phyloP scores from a whole-genome alignment of 2,888 invertebrate genomes.

The Merodon equestris region DNA sequence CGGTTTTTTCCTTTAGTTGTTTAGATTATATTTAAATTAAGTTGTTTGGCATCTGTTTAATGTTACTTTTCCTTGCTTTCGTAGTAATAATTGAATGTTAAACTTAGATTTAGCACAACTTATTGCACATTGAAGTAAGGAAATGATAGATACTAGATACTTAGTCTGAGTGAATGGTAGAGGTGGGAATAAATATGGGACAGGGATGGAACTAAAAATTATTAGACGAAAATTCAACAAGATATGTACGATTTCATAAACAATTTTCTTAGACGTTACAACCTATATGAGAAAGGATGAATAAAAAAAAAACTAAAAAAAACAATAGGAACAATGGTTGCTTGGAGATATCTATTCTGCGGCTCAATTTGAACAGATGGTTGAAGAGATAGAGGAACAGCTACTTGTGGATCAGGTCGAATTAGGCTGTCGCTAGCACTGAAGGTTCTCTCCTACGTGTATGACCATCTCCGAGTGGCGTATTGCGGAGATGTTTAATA shows the following conservation, averaged over 20 bases:
- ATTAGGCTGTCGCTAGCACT: too few relatives aligned
- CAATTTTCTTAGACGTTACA: neutral
- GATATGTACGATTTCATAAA: slow-evolving; percentile 30
- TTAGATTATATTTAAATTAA: slow-evolving; percentile 41
- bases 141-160: slow-evolving; percentile 24
- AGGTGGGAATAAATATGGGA: neutral
- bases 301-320: neutral
- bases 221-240: slow-evolving; percentile 11
- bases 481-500: too few relatives aligned
- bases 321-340: too few relatives aligned
- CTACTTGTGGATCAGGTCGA: too few relatives aligned
- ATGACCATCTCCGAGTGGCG: too few relatives aligned
- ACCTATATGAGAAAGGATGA: neutral
- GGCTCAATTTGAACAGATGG: too few relatives aligned
- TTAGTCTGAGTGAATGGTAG: slow-evolving; percentile 1
- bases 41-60: slow-evolving; percentile 33
- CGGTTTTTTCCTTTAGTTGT: slow-evolving; percentile 6
- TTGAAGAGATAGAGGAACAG: too few relatives aligned
- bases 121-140: slow-evolving; percentile 63
- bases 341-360: too few relatives aligned
- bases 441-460: too few relatives aligned
- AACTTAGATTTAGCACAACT: slow-evolving; percentile 67
- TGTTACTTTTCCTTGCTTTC: slow-evolving; percentile 48
- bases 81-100: slow-evolving; percentile 44
- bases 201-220: neutral